Conservation (phyloP, 2,888 invertebrate genomes). For the Micoletzkya japonica region DNA sequence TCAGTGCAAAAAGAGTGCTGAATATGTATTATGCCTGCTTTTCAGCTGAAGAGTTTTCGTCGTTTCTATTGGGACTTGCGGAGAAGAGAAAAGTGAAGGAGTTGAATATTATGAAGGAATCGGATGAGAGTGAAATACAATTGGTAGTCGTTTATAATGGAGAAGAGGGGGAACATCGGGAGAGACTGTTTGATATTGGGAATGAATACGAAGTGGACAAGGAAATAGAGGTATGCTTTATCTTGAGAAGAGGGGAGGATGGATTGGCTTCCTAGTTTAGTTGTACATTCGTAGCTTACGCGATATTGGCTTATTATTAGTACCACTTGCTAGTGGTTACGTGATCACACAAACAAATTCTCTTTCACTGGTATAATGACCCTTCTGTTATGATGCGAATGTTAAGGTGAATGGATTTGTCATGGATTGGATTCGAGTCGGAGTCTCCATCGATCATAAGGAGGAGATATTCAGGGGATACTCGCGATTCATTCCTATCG, state of each 20-base stretch:
- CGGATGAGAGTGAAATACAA: not conserved
- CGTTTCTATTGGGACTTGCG: not conserved
- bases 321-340: too few relatives aligned
- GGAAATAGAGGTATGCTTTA: not conserved
- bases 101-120: slow-evolving; percentile 7
- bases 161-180: not conserved
- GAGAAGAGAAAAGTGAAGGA: slow-evolving; percentile 1
- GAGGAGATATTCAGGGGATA: slow-evolving; percentile 60
- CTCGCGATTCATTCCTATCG: slow-evolving; percentile 41
- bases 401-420: too few relatives aligned
- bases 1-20: not conserved
- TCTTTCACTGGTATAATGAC: too few relatives aligned
- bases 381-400: too few relatives aligned
- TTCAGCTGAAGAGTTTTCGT: not conserved
- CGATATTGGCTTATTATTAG: too few relatives aligned
- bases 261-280: not conserved
- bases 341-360: too few relatives aligned
- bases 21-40: not conserved
- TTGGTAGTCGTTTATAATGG: slow-evolving; percentile 3
- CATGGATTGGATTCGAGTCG: not conserved
- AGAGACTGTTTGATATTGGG: slow-evolving; percentile 2
- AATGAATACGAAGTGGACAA: not conserved
- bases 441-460: slow-evolving; percentile 51
- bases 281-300: too few relatives aligned
- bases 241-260: too few relatives aligned